These are phyloP conservation scores for Aproaerema taeniolella DNA, from an alignment of 2,888 invertebrate species.

Conservation along the genomic window DNA sequence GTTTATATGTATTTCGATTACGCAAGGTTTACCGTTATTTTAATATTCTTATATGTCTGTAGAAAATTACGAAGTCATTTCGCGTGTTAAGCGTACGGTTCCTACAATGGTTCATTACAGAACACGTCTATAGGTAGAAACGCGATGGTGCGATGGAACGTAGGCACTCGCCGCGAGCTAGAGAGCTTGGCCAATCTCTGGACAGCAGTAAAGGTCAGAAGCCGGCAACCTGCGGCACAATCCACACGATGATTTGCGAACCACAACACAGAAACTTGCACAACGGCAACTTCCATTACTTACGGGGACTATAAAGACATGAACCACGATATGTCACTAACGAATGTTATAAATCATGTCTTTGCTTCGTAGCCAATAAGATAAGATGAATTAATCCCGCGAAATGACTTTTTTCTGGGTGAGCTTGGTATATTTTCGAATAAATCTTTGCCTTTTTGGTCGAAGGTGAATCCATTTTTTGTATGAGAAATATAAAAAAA, in stretches of 20 bases:
- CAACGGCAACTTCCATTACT: too few species aligned
- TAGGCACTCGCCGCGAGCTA: slow-evolving; percentile 17
- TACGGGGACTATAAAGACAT: neutral
- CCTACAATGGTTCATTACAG: slow-evolving; percentile 19
- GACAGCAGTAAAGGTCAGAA: slow-evolving; percentile 38
- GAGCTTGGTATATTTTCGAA: too few species aligned
- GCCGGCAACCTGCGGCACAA: slow-evolving; percentile 25
- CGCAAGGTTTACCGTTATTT: slow-evolving; percentile 1
- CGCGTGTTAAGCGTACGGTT: slow-evolving; percentile 20
- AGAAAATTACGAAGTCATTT: slow-evolving; percentile 21
- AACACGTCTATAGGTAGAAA: neutral
- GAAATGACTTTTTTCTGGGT: too few species aligned
- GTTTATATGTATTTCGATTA: too few species aligned
- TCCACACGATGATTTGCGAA: slow-evolving; percentile 25
- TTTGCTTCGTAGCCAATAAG: slow-evolving; percentile 5
- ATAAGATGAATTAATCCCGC: too few species aligned
- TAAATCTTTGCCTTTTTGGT: too few species aligned
- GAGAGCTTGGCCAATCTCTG: slow-evolving; percentile 36
- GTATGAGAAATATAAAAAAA: too few species aligned
- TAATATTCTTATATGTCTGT: slow-evolving; percentile 12
- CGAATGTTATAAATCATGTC: too few species aligned
- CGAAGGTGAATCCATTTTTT: too few species aligned
- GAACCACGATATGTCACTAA: neutral
- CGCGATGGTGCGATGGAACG: slow-evolving; percentile 13
- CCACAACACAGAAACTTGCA: slow-evolving; percentile 12